These are phyloP conservation scores for Pheucticus melanocephalus DNA, from an alignment of 2,113 vertebrate species.

Conservation along the genomic window DNA sequence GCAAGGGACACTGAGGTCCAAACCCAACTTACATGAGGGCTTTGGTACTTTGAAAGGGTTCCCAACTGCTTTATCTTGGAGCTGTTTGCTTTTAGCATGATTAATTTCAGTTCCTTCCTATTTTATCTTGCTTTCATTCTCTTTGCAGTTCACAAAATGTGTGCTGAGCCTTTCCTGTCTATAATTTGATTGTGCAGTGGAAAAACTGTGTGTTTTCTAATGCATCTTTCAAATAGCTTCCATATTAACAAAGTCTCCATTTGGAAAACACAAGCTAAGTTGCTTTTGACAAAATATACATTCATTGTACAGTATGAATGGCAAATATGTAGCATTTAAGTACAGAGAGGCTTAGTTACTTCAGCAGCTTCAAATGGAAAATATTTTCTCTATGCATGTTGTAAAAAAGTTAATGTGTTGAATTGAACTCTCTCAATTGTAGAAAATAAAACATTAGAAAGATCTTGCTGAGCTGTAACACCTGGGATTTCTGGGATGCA, in stretches of 20 bases:
- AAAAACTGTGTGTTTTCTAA: neutral
- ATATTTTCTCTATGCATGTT: neutral
- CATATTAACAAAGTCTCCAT: neutral
- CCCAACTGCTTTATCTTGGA: neutral
- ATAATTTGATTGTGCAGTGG: neutral
- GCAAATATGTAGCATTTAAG: neutral
- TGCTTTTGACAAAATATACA: neutral
- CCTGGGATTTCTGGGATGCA: neutral
- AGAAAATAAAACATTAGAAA: neutral
- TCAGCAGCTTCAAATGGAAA: neutral
- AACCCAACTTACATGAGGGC: fast-evolving
- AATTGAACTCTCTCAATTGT: neutral
- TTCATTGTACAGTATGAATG: neutral
- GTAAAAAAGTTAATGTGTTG: neutral
- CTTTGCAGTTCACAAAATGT: neutral
- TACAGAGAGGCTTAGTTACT: neutral
- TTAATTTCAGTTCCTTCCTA: neutral
- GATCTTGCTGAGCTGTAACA: neutral
- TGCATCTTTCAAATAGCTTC: neutral
- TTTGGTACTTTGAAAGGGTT: neutral
- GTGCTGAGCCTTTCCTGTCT: neutral
- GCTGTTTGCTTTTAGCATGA: neutral
- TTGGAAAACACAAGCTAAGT: neutral
- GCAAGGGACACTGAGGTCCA: neutral
- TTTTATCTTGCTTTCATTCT: neutral